Base-by-base conservation (phyloP, 2,113 vertebrate species). In the Nothoprocta perdicaria region DNA sequence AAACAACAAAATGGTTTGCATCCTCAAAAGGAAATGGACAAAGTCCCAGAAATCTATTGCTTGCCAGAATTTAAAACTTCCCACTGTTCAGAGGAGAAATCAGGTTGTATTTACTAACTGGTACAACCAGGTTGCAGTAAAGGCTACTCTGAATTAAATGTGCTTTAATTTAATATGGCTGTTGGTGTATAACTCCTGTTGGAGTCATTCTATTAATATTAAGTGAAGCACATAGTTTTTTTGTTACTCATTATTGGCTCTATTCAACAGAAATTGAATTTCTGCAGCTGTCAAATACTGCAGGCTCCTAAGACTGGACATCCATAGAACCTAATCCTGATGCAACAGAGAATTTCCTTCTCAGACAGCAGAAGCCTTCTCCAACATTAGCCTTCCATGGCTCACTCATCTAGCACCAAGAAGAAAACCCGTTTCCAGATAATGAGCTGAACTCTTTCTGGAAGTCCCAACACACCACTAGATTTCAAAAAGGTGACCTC, bases 251-350 rank as follows among this genome's bases (percentile, higher is more conserved):
- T 96, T 97, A 95, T 95, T 89, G 76, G 50, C n/a, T 29, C 67
- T 66, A 87, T 92, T 96, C 83, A 80, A 89, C 72, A 96, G 80
- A 97, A 95, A 96, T 81, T 93, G 43, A 95, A 96, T 96, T 96
- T 94, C 75, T 92, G 87, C 79, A 96, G 68, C 67, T 91, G 82
- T 71, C 92, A 93, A 86, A 21, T 55, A 86, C 23, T 9, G 35
- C 57, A 71, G n/a, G 38, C 10, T 80, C 50, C 69, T 87, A 33
- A 89, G n/a, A 40, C n/a, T 86, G 23, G 7, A 22, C 48, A 66
- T 43, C 41, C 46, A 29, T 41, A 69, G 38, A 77, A 45, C 45
- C 45, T 83, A 81, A 86, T 68, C 27, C 60, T 71, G 10, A 50
- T 62, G 27, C 40, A 84, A 17, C 15, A 12, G 52, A 46, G 12